phyloP scores from a whole-genome alignment of 2,888 invertebrate genomes.

The Polymixis flavicincta region DNA sequence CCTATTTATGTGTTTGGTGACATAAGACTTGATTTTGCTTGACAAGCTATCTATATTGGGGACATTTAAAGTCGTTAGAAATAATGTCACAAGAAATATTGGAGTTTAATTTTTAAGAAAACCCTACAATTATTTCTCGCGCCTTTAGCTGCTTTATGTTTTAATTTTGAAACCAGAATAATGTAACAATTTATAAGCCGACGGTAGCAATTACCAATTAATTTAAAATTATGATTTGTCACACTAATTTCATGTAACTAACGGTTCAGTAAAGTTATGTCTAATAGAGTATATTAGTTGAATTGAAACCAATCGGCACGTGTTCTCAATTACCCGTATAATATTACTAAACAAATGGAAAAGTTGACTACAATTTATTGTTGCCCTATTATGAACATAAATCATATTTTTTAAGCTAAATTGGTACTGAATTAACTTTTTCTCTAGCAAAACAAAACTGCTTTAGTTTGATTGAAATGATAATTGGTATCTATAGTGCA shows the following conservation, averaged over 20 bases:
- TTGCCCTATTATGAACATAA: slow-evolving; percentile 11
- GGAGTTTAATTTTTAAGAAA: slow-evolving; percentile 27
- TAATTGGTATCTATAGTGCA: background rate
- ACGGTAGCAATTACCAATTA: slow-evolving; percentile 62
- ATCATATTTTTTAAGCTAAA: slow-evolving; percentile 29
- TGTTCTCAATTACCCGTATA: slow-evolving; percentile 47
- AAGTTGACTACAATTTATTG: slow-evolving; percentile 44
- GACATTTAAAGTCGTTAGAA: slow-evolving; percentile 16
- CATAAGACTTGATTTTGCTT: background rate
- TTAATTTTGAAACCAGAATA: slow-evolving; percentile 53
- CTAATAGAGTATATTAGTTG: slow-evolving; percentile 45
- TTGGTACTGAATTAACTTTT: slow-evolving; percentile 13
- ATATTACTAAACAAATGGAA: slow-evolving; percentile 44
- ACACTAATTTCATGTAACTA: slow-evolving; percentile 55
- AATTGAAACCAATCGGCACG: slow-evolving; percentile 53
- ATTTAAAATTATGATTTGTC: slow-evolving; percentile 64
- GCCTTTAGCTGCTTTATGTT: slow-evolving; percentile 45
- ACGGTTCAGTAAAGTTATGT: slow-evolving; percentile 37
- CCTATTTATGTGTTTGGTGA: too few relatives aligned
- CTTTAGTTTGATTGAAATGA: slow-evolving; percentile 25
- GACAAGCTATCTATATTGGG: slow-evolving; percentile 8
- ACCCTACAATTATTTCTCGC: slow-evolving; percentile 30
- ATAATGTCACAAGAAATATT: slow-evolving; percentile 19
- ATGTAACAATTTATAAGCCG: slow-evolving; percentile 50
- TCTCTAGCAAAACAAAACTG: slow-evolving; percentile 5